Base-by-base conservation (phyloP, 2,797 vertebrate genomes). In the Poeciliopsis paucimaculata region DNA sequence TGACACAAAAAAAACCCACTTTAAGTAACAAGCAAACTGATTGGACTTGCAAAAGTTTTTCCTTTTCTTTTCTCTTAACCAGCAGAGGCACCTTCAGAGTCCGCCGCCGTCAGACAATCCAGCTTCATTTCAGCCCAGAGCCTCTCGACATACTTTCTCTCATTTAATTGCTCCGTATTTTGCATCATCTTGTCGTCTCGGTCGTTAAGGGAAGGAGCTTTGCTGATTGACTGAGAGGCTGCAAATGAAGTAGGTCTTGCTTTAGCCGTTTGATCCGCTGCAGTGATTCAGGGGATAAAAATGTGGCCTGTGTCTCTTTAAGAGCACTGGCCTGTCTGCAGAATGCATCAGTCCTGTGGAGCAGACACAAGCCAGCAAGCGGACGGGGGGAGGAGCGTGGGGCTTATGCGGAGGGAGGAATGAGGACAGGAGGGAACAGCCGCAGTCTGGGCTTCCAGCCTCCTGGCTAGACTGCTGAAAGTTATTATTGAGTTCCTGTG, bases 391-490 rank as follows among this genome's bases (percentile, higher is more conserved):
- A 92, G 93, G 91, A 93, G 93, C 91, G 55, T 91, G 90, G 90
- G 92, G 91, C 88, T 85, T 45, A 84, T 84, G 92, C 85, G 77
- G 94, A 90, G 94, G 94, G 96, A 95, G 96, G 93, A 91, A 86
- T 74, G 71, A 79, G 86, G 82, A 90, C 92, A 95, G 92, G 94
- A 95, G 92, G 94, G 97, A 97, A 97, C 96, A 97, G 97, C 97
- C 95, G 77, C 96, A 97, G 97, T 97, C 97, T 98, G 97, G 96
- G 96, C 96, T 96, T 96, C 94, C 96, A 97, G 96, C 97, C 96
- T 97, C 96, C 96, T 97, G 97, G 97, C 97, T 97, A 98, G 97
- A 98, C 97, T 97, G 97, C 95, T 97, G 97, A 97, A 98, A 98
- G 97, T 98, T 97, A 95, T 97, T 97, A 97, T 97, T 97, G 97